Evolutionary conservation across 2,888 invertebrate genomes (phyloP), one percentile per base, ranked within the genome.

Genomic region (Anticlea derivata): DNA sequence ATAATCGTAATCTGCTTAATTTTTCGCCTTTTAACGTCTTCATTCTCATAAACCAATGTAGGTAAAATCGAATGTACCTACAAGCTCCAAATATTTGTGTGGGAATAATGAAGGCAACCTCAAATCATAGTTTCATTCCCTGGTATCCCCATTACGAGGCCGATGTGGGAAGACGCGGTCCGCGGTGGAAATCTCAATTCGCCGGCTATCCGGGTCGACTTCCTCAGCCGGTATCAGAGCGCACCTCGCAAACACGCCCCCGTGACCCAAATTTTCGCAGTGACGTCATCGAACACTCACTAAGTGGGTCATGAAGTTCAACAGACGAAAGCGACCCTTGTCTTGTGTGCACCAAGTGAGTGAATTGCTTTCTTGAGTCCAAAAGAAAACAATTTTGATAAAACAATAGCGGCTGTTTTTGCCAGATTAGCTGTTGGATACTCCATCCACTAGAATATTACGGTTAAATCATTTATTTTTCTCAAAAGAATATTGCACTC

Each of bases 181-280:
- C 7, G 11, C 11, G 23, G 31, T 38, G 43, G 31, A 37, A 43
- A 47, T 55, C 43, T 47, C 55, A 29, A 55, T 39, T 39, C 44
- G 48, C 23, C 47, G 47, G 50, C 39, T 55, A 35, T 55, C 43
- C 55, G 55, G 55, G 45, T 51, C 55, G 48, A 24, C 33, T 27
- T 38, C 43, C 37, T 41, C 23, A 22, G 35, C 40, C 27, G 39
- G 35, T 40, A 34, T 44, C 30, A 23, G 13, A 47, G 41, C 31
- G 38, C 31, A 49, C 49, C 46, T 46, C 46, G 30, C 35, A 35
- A 51, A 40, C 50, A 41, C 50, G 51, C 40, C 55, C 48, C 35
- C 78, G 67, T 89, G 86, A 87, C 89, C 88, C 79, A 86, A 80
- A 88, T 89, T 79, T 83, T 73, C 68, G 69, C 69, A 67, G 68